A percentile compares a stretch with the other conserved stretches of the same genome.
Evolutionary conservation across 2,113 vertebrate genomes (phyloP).

Genomic region (Nycticryphes semicollaris): DNA sequence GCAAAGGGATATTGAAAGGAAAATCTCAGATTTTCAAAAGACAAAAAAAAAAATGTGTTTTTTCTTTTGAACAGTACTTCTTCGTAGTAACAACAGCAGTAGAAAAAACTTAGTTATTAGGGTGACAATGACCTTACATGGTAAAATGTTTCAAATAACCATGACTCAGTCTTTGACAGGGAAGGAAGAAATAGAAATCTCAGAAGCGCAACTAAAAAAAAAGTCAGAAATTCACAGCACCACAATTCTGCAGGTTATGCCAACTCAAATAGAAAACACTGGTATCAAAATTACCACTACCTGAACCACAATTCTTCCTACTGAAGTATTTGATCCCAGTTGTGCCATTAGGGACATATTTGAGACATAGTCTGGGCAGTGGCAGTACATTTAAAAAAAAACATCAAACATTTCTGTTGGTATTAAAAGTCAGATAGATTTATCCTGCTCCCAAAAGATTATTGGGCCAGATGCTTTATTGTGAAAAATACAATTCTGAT

Average conservation of each 20-base stretch:
- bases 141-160: not conserved
- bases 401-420: not conserved
- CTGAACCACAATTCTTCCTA: not conserved
- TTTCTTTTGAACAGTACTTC: not conserved
- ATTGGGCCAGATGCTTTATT: not conserved
- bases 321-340: not conserved
- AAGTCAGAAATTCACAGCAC: not conserved
- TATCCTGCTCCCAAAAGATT: not conserved
- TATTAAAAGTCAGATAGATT: not conserved
- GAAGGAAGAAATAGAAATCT: not conserved
- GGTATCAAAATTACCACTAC: not conserved
- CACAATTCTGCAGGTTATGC: not conserved
- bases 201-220: not conserved
- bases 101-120: not conserved
- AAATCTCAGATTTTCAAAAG: not conserved
- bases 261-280: not conserved
- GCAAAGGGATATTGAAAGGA: not conserved
- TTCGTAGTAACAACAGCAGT: not conserved
- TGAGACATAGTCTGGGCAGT: not conserved
- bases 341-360: not conserved
- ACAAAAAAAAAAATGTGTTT: not conserved
- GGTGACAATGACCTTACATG: not conserved
- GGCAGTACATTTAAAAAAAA: not conserved
- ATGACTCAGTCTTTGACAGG: not conserved
- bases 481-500: not conserved